These are phyloP conservation scores for Saccostrea echinata DNA, from an alignment of 1,140 invertebrate species.

Conservation along the genomic window DNA sequence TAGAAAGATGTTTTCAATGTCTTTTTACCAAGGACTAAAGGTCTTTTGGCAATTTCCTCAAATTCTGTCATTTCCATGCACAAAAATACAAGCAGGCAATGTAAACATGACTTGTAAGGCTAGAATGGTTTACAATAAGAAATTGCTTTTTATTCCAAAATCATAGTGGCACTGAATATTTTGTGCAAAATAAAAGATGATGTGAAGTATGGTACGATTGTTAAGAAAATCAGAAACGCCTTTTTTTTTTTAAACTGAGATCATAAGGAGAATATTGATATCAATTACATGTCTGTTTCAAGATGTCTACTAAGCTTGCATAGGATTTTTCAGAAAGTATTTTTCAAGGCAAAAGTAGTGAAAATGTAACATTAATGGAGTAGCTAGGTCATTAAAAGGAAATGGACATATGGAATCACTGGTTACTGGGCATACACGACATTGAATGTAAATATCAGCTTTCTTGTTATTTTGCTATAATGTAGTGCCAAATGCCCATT, in stretches of 20 bases:
- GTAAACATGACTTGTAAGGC: background rate
- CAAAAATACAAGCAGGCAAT: constrained; percentile 11
- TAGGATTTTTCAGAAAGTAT: background rate
- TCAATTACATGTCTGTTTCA: background rate
- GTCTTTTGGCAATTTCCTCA: background rate
- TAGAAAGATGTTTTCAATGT: background rate
- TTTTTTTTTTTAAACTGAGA: background rate
- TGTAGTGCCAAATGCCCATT: constrained; percentile 16
- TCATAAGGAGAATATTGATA: background rate
- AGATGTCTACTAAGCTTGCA: background rate
- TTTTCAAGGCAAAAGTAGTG: background rate
- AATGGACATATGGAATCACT: background rate
- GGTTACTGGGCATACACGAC: background rate
- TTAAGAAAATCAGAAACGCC: background rate
- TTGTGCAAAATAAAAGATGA: background rate
- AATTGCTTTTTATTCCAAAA: background rate
- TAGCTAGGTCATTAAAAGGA: background rate
- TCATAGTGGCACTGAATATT: background rate
- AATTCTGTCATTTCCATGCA: background rate
- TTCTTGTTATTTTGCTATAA: background rate
- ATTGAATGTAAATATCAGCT: background rate
- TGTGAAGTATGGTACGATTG: background rate
- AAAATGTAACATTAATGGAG: background rate
- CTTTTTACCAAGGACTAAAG: background rate
- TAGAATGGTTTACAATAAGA: background rate